Conservation (phyloP, 2,888 invertebrate genomes). For the Adelphocoris suturalis region DNA sequence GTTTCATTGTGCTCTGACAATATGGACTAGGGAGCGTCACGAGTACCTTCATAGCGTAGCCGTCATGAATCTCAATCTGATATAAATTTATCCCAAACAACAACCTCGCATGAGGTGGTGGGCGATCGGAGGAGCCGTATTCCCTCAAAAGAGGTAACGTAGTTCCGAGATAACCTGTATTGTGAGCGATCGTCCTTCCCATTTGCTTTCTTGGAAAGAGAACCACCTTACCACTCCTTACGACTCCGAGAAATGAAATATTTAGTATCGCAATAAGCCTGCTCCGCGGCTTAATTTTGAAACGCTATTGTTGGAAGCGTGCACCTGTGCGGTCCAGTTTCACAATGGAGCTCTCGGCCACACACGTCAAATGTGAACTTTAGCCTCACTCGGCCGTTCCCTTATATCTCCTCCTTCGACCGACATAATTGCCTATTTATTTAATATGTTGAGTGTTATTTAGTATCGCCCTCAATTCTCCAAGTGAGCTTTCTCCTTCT, state of each 20-base stretch:
- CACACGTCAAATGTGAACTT: slow-evolving; percentile 52
- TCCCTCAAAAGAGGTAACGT: neutral
- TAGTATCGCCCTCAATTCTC: too few relatives aligned
- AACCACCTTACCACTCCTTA: slow-evolving; percentile 35
- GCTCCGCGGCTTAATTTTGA: slow-evolving; percentile 28
- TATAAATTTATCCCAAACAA: slow-evolving; percentile 2
- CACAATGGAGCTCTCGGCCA: slow-evolving; percentile 34
- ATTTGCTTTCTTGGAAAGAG: slow-evolving; percentile 7
- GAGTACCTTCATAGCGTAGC: neutral
- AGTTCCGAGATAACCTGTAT: neutral
- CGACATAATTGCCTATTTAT: slow-evolving; percentile 32
- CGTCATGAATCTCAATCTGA: neutral
- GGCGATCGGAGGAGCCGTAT: neutral
- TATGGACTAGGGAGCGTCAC: neutral
- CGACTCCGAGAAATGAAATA: slow-evolving; percentile 16
- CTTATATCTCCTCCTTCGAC: neutral
- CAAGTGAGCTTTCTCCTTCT: too few relatives aligned
- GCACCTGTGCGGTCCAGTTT: slow-evolving; percentile 50
- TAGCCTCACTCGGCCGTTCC: neutral
- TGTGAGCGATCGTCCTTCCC: neutral
- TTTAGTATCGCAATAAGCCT: slow-evolving; percentile 27
- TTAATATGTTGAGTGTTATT: neutral
- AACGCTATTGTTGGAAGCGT: slow-evolving; percentile 31
- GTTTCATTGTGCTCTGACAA: neutral
- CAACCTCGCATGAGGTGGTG: neutral